Base-by-base conservation (phyloP, 2,888 invertebrate species). In the Hirtodrosophila alboralis region DNA sequence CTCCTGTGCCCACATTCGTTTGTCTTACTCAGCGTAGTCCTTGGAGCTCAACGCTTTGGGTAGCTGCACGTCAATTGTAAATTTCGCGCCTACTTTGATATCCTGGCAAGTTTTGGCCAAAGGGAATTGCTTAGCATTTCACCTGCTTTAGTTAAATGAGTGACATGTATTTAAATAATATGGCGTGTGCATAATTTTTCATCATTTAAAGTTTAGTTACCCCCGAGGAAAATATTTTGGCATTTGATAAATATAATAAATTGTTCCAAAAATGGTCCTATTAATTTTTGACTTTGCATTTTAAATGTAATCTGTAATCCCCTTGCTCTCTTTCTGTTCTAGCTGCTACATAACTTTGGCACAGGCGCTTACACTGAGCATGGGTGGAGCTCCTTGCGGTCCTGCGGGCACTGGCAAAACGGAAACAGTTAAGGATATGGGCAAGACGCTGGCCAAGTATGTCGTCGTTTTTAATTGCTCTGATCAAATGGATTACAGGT, bases 381-480 rank as follows among this genome's bases (percentile, higher is more conserved):
- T 98, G 95, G 98, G 98, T 10, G 98, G 98, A 0, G 96, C 97
- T 10, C 98, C 98, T 0, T 97, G 98, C 77, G 98, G 98, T 0
- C 98, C 98, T 1, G 98, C 98, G 0, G 98, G 98, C n/a, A 98
- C 98, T 0, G 98, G 98, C 4, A 98, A 98, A 92, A 98, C 98
- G 0, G 98, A 98, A 91, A 98, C 98, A 0, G 97, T 97, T 1
- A 98, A 98, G 90, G 98, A 98, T 90, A 98, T 98, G 98, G 98
- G 98, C 31, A 97, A 98, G 90, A 98, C 98, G 13, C 92, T 98
- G 33, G 98, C 97, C 30, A 98, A 98, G 91, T 98, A 98, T 90
- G 98, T 98, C 12, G 96, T 96, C 8, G 97, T 98, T 31, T 98
- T 98, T 92, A 98, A 98, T 91, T 98, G 98, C 89, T 98, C 98